phyloP scores from a whole-genome alignment of 1,140 invertebrate genomes.

The Musca domestica region DNA sequence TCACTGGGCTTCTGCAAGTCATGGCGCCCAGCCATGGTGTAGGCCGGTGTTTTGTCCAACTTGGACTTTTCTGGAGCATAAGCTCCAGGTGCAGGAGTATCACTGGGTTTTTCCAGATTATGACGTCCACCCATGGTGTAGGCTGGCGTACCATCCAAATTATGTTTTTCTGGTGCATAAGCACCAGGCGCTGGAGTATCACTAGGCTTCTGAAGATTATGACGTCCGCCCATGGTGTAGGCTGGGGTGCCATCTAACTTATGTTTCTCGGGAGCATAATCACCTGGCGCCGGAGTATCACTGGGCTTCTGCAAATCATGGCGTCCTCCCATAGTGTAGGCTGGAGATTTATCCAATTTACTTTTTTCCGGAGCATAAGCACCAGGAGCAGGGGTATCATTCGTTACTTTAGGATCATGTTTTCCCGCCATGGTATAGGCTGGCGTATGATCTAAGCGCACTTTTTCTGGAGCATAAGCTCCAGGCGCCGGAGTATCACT shows the following conservation, averaged over 20 bases:
- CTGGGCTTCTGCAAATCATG: slow-evolving; percentile 57
- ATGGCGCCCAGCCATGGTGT: slow-evolving; percentile 54
- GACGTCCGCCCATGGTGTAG: slow-evolving; percentile 59
- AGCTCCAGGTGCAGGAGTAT: slow-evolving; percentile 56
- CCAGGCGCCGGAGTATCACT: slow-evolving; percentile 55
- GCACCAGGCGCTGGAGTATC: slow-evolving; percentile 67
- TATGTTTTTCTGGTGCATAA: slow-evolving; percentile 72
- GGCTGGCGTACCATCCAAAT: slow-evolving; percentile 56
- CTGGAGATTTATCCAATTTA: slow-evolving; percentile 60
- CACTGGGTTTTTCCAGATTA: slow-evolving; percentile 45
- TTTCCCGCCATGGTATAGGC: slow-evolving; percentile 59
- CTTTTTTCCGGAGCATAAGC: slow-evolving; percentile 67
- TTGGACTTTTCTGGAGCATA: slow-evolving; percentile 57
- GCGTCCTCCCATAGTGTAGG: slow-evolving; percentile 62
- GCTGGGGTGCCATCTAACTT: slow-evolving; percentile 60
- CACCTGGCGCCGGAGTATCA: slow-evolving; percentile 56
- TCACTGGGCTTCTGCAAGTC: slow-evolving; percentile 49
- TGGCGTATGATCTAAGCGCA: slow-evolving; percentile 59
- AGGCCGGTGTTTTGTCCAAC: slow-evolving; percentile 57
- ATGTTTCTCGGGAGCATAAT: slow-evolving; percentile 60
- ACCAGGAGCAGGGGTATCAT: slow-evolving; percentile 63
- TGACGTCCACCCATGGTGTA: slow-evolving; percentile 57
- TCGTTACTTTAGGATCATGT: slow-evolving; percentile 57
- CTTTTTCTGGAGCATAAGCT: slow-evolving; percentile 61
- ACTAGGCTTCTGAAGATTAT: slow-evolving; percentile 56